Evolutionary conservation across 2,888 invertebrate genomes (phyloP), one percentile per base, ranked within the genome.

Genomic region (Amiota communis): DNA sequence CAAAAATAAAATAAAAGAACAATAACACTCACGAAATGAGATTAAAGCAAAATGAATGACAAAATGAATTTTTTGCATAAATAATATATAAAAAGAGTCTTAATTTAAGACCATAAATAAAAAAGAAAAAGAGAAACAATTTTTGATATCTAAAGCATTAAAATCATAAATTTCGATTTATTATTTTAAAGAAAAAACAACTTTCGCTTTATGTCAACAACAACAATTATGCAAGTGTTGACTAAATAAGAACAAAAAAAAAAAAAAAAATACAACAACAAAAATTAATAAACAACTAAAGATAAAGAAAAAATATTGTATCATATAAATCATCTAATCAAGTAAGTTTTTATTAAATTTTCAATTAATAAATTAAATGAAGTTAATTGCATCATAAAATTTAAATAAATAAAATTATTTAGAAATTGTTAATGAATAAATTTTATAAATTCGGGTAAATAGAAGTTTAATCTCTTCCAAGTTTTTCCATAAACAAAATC

Each of bases 121-220:
- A n/a, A n/a, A 53, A n/a, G 15, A 12, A 53, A 53, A 53, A 53
- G 15, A 53, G 15, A 13, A 8, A 15, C n/a, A 53, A 51, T 12
- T 0, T 9, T 36, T 36, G 36, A 36, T 36, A 36, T 36, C 61
- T 15, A 15, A 47, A 48, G 70, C 48, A 59, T 71, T 63, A 72
- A 71, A 68, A 76, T 51, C 65, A 74, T 76, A 74, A 76, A 77
- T 64, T 72, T 57, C 13, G 59, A 64, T 48, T 72, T 36, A 56
- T 46, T 53, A 70, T 4, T 53, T 8, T 8, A 23, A 56, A 57
- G 15, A 47, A 36, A n/a, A 57, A 77, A 77, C 80, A 76, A 76
- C 75, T 76, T 80, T 78, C 81, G 82, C 82, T 77, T 74, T 57
- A 57, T 23, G 57, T 53, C 57, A 57, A 56, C 13, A 46, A 57